These are phyloP conservation scores for Penaeus japonicus DNA, from an alignment of 1,140 invertebrate genomes.

Conservation along the genomic window DNA sequence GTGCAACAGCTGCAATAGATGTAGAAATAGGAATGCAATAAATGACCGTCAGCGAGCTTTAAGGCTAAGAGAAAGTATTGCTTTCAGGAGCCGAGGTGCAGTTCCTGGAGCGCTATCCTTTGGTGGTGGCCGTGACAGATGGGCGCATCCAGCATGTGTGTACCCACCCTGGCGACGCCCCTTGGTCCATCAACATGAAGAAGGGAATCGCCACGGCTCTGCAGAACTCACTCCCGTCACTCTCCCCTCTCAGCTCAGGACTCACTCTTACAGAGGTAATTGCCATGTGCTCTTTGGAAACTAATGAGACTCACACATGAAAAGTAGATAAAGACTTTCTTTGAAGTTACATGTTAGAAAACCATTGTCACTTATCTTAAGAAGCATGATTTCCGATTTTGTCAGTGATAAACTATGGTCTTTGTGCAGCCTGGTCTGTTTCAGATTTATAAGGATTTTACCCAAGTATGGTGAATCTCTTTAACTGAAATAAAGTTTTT, in stretches of 20 bases:
- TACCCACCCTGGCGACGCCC: conserved; percentile 42
- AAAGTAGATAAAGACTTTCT: background rate
- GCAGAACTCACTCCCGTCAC: conserved; percentile 48
- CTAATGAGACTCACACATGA: background rate
- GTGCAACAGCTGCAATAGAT: no score
- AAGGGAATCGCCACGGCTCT: conserved; percentile 52
- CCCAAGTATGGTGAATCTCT: background rate
- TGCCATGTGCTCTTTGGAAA: background rate
- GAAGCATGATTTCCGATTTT: no score
- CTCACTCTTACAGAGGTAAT: conserved; percentile 40
- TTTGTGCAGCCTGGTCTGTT: no score
- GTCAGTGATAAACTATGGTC: no score
- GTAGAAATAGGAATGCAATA: no score
- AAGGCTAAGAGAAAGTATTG: no score
- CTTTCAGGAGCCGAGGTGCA: background rate
- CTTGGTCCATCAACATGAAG: conserved; percentile 53
- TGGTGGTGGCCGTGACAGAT: conserved; percentile 46
- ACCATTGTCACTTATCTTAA: no score
- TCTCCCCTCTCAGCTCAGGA: conserved; percentile 28
- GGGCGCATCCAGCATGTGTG: conserved; percentile 49
- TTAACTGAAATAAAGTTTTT: background rate
- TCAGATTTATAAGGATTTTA: no score
- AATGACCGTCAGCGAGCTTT: no score
- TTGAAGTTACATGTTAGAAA: background rate
- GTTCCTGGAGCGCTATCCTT: conserved; percentile 42